Percentiles rank a stretch among this genome's conserved stretches.
Conservation (phyloP, 2,113 vertebrate species). For the Nanorana parkeri region DNA sequence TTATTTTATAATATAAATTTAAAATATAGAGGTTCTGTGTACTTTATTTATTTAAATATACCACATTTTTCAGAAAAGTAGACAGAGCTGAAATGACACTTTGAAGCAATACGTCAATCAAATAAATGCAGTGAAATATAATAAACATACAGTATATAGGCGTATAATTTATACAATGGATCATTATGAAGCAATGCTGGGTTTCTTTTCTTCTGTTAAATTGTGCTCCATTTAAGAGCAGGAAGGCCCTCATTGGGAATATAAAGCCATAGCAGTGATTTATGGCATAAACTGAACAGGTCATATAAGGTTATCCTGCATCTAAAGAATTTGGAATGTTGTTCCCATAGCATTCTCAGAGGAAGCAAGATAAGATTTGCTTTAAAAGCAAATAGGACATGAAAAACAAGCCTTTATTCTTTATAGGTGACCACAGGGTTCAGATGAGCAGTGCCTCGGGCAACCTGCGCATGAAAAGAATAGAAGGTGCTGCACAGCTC, state of each 20-base stretch:
- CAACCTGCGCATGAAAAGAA: not conserved
- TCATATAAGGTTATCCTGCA: slow-evolving; percentile 48
- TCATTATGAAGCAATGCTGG: too few species aligned
- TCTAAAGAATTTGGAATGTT: slow-evolving; percentile 44
- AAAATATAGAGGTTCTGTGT: too few species aligned
- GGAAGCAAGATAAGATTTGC: slow-evolving; percentile 42
- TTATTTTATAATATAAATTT: too few species aligned
- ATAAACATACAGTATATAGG: too few species aligned
- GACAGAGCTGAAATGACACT: too few species aligned
- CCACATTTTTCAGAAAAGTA: too few species aligned
- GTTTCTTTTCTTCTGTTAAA: too few species aligned
- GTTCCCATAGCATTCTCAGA: slow-evolving; percentile 9
- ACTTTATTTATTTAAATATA: too few species aligned
- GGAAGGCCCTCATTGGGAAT: not conserved
- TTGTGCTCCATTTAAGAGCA: not conserved
- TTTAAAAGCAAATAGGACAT: slow-evolving; percentile 47
- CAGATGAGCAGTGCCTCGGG: slow-evolving; percentile 21
- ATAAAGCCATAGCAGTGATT: not conserved
- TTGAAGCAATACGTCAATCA: too few species aligned
- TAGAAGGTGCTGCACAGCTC: not conserved
- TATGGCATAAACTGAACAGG: slow-evolving; percentile 17
- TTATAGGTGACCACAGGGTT: slow-evolving; percentile 27
- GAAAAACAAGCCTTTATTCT: slow-evolving; percentile 45
- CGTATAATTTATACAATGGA: too few species aligned
- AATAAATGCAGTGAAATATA: too few species aligned